A percentile compares a stretch with the other conserved stretches of the same genome.
These are phyloP conservation scores for Arrhopalites spinosus DNA, from an alignment of 2,888 invertebrate species.

Conservation along the genomic window DNA sequence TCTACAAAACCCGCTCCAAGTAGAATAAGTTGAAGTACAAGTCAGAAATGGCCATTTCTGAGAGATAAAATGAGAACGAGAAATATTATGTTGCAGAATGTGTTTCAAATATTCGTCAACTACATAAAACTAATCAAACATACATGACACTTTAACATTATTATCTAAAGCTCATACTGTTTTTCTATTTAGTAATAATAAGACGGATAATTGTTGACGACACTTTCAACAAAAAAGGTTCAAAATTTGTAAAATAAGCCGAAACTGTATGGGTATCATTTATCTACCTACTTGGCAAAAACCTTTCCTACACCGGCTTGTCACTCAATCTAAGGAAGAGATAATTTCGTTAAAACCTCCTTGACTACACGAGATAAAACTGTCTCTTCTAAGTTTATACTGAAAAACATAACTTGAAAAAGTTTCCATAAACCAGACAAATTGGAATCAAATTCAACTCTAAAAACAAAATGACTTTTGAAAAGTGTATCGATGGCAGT, in stretches of 20 bases:
- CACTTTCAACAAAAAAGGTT: too few relatives aligned
- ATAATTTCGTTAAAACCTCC: slow-evolving; percentile 10
- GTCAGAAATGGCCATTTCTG: too few relatives aligned
- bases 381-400: not conserved
- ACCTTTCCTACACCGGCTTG: too few relatives aligned
- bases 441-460: not conserved
- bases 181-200: not conserved
- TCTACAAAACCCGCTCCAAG: too few relatives aligned
- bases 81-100: not conserved
- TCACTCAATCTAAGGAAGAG: too few relatives aligned
- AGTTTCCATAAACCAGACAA: slow-evolving; percentile 16
- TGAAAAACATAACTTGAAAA: slow-evolving; percentile 18
- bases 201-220: too few relatives aligned
- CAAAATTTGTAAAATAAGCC: too few relatives aligned
- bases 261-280: too few relatives aligned
- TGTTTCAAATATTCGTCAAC: not conserved
- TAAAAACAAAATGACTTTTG: slow-evolving; percentile 2
- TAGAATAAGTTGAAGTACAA: too few relatives aligned
- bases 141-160: not conserved
- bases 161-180: not conserved
- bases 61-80: too few relatives aligned
- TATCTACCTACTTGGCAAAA: too few relatives aligned
- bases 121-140: not conserved
- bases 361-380: not conserved
- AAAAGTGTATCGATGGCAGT: slow-evolving; percentile 6